A percentile compares a stretch with the other conserved stretches of the same genome.
Conservation (phyloP, 2,113 vertebrate genomes). For the Clarias magur region DNA sequence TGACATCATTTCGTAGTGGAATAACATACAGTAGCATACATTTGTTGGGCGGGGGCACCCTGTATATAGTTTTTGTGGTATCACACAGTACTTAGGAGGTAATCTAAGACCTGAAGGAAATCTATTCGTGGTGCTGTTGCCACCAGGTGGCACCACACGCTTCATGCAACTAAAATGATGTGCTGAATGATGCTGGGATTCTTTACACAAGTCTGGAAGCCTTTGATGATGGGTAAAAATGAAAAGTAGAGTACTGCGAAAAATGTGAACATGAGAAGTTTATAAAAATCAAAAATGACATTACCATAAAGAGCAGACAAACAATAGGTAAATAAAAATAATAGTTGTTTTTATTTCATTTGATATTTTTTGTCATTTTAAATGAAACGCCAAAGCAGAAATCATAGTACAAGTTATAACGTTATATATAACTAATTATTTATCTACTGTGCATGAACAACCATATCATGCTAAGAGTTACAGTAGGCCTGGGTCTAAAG, state of each 20-base stretch:
- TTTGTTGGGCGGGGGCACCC: too few species aligned
- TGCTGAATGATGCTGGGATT: background rate
- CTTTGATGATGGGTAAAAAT: background rate
- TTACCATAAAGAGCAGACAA: background rate
- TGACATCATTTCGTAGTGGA: too few species aligned
- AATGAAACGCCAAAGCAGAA: background rate
- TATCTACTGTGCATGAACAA: background rate
- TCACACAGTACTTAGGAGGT: background rate
- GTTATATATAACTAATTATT: background rate
- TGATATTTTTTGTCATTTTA: too few species aligned
- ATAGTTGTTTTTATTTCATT: background rate
- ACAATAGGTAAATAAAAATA: background rate
- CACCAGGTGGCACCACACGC: slow-evolving; percentile 44
- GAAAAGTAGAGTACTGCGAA: background rate
- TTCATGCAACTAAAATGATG: too few species aligned
- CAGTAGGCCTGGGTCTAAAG: background rate
- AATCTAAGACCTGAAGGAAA: background rate
- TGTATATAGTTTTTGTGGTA: background rate
- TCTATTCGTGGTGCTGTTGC: background rate
- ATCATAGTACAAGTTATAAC: background rate
- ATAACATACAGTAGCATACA: too few species aligned
- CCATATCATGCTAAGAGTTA: background rate
- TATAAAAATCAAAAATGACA: background rate
- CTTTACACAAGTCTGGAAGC: background rate
- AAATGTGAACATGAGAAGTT: background rate